Conservation (phyloP, 1,140 invertebrate species). For the Palaemon carinicauda region DNA sequence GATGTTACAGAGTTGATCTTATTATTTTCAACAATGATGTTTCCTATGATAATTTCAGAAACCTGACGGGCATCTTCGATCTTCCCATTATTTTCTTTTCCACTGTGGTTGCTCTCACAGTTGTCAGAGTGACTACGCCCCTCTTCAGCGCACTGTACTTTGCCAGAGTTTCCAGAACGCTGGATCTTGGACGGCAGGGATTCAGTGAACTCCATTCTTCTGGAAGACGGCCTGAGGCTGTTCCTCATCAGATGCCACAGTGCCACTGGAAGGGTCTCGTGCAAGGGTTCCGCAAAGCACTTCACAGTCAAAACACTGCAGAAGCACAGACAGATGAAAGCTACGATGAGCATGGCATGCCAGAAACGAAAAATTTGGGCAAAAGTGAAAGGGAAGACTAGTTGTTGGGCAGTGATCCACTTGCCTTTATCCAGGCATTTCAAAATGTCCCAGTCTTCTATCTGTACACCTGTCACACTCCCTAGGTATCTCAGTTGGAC, state of each 20-base stretch:
- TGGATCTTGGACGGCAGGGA: too few species aligned
- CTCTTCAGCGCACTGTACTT: too few species aligned
- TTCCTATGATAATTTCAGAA: too few species aligned
- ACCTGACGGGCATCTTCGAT: too few species aligned
- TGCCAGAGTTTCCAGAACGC: too few species aligned
- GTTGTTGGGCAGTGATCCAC: not conserved
- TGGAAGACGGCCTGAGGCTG: too few species aligned
- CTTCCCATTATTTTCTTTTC: too few species aligned
- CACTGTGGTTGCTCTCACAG: too few species aligned
- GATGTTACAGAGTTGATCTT: too few species aligned
- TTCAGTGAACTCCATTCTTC: too few species aligned
- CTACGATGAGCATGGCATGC: slow-evolving; percentile 7
- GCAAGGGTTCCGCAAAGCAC: not conserved
- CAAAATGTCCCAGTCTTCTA: slow-evolving; percentile 13
- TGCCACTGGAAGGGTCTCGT: not conserved
- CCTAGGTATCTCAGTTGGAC: not conserved
- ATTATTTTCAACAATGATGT: too few species aligned
- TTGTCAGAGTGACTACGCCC: too few species aligned
- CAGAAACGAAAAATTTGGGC: slow-evolving; percentile 4
- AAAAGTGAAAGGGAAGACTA: slow-evolving; percentile 13
- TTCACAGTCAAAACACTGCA: slow-evolving; percentile 21
- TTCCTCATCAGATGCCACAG: not conserved
- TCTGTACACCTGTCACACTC: not conserved
- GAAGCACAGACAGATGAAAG: not conserved
- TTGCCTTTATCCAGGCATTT: not conserved